A percentile compares a stretch with the other conserved stretches of the same genome.
Evolutionary conservation across 2,888 invertebrate species (phyloP).

Genomic region (Dolichopus griseipennis): DNA sequence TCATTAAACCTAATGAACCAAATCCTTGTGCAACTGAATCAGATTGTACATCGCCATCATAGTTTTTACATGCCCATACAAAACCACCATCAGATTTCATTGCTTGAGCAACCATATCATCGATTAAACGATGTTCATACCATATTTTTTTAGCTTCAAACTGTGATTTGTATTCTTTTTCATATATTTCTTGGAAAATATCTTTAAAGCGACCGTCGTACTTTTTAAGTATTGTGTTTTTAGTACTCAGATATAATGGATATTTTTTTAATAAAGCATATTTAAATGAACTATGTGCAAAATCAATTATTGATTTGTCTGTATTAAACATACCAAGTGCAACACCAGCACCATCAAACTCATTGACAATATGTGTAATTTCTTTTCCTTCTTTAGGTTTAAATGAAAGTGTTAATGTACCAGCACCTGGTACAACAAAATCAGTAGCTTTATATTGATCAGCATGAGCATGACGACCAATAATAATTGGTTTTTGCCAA

Average conservation of each 20-base stretch:
- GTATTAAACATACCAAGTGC: constrained; percentile 96
- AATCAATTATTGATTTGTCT: constrained; percentile 84
- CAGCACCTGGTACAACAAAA: constrained; percentile 85
- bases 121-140: constrained; percentile 97
- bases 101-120: constrained; percentile 97
- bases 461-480: constrained; percentile 96
- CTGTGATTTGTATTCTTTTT: constrained; percentile 70
- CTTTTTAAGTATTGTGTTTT: constrained; percentile 92
- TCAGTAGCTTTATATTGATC: constrained; percentile 98
- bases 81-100: constrained; percentile 98
- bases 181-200: constrained; percentile 92
- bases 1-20: constrained; percentile 96
- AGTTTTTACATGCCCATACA: constrained; percentile 99
- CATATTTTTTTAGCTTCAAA: constrained; percentile 83
- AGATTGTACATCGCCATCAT: constrained; percentile 98
- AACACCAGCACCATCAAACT: constrained; percentile 81
- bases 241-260: constrained; percentile 90
- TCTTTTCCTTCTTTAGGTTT: constrained; percentile 55
- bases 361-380: constrained; percentile 68
- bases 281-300: constrained; percentile 91
- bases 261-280: constrained; percentile 76
- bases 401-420: constrained; percentile 78
- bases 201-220: constrained; percentile 97
- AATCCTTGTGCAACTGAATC: constrained; percentile 97
- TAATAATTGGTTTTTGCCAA: constrained; percentile 95